Base-by-base conservation (phyloP, 2,113 vertebrate genomes). In the Seriola quinqueradiata region DNA sequence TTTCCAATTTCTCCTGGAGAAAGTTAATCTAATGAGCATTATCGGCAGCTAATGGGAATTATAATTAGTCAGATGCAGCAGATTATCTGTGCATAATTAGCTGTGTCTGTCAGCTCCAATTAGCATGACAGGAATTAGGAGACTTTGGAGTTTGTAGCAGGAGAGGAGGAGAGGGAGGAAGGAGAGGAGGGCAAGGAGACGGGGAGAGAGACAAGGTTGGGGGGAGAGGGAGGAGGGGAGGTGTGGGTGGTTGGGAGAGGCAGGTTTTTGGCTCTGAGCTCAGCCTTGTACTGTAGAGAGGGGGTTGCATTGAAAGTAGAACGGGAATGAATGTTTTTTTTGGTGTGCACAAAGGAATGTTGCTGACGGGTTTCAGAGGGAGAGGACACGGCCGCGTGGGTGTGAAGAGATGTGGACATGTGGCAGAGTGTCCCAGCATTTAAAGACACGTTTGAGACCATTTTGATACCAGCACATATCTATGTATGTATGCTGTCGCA, bases 1-100 rank as follows among this genome's bases (percentile, higher is more conserved):
- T 93, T 93, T 92, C 90, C 88, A 92, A 94, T 95, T 95, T 94
- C 93, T 95, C 90, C 90, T 84, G 90, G 86, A 94, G 92, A 95
- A 95, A 95, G 95, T 94, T 94, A 95, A 95, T 95, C 95, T 95
- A 95, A 96, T 96, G 94, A 95, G 94, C 92, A 94, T 95, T 95
- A 95, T 95, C 92, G 90, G 89, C 83, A 82, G 93, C 93, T 95
- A 96, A 95, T 95, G 94, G 94, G 94, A 95, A 95, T 95, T 94
- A 95, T 95, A 95, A 96, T 96, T 95, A 95, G 92, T 95, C 92
- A 95, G 95, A 95, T 95, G 92, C 93, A 94, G 94, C 90, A 95
- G 95, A 95, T 96, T 96, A 95, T 95, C 95, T 95, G 90, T 84
- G 88, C 93, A 95, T 95, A 95, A 96, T 95, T 95, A 95, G 93